phyloP scores from a whole-genome alignment of 2,888 invertebrate genomes.

The Dynastes grantii region DNA sequence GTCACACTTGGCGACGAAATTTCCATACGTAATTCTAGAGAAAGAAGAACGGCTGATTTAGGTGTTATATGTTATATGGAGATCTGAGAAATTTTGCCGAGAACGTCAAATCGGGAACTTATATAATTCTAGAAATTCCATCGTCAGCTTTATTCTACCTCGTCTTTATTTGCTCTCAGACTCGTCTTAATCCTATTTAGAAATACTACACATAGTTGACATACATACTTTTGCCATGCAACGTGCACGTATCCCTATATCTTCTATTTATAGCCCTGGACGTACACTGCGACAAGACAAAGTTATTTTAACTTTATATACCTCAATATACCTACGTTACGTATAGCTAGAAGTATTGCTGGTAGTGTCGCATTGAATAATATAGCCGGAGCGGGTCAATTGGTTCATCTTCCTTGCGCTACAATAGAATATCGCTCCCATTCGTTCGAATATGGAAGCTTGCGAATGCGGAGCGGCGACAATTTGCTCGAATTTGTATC shows the following conservation, averaged over 20 bases:
- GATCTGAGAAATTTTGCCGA: too few species aligned
- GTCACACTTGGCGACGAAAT: too few species aligned
- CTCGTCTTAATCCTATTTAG: slow-evolving; percentile 28
- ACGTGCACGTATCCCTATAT: slow-evolving; percentile 16
- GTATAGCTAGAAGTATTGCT: neutral
- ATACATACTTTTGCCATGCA: slow-evolving; percentile 28
- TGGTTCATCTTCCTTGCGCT: neutral
- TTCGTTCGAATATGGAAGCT: slow-evolving; percentile 2
- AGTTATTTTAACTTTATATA: slow-evolving; percentile 19
- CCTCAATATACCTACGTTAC: slow-evolving; percentile 6
- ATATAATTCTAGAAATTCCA: too few species aligned
- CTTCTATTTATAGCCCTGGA: slow-evolving; percentile 33
- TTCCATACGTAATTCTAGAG: too few species aligned
- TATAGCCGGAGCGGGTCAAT: slow-evolving; percentile 15
- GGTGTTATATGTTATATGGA: too few species aligned
- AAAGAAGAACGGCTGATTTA: too few species aligned
- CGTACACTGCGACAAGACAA: slow-evolving; percentile 20
- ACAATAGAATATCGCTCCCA: slow-evolving; percentile 11
- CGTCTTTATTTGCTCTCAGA: too few species aligned
- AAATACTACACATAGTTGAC: slow-evolving; percentile 39
- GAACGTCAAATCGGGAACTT: too few species aligned
- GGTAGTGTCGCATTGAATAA: neutral
- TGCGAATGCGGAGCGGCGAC: slow-evolving; percentile 7
- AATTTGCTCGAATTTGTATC: slow-evolving; percentile 31
- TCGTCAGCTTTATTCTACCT: too few species aligned